Conservation (phyloP, 2,888 invertebrate species). For the Oscheius sp. region DNA sequence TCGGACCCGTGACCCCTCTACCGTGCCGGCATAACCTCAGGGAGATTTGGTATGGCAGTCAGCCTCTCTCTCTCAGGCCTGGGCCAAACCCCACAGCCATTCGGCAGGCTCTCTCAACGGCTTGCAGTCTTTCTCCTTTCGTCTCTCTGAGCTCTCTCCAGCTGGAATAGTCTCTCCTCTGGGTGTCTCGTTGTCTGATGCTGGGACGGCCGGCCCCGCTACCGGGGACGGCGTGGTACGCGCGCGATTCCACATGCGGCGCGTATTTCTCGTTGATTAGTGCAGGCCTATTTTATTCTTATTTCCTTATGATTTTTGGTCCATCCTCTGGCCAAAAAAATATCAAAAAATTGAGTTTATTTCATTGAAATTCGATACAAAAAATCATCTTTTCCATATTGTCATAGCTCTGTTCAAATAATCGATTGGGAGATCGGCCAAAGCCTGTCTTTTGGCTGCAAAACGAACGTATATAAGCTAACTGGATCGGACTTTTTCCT, state of each 20-base stretch:
- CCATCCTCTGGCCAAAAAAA: no score
- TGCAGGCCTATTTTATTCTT: neutral
- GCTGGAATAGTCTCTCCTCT: constrained; percentile 17
- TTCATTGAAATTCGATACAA: no score
- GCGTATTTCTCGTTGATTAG: constrained; percentile 21
- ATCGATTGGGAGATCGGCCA: no score
- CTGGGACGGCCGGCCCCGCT: constrained; percentile 25
- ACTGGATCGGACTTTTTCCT: no score
- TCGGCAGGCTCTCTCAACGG: constrained; percentile 8
- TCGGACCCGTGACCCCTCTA: neutral
- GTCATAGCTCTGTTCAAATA: no score
- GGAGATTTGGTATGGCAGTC: constrained; percentile 17
- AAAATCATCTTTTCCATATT: no score
- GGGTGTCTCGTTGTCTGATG: constrained; percentile 21
- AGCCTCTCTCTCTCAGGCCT: neutral
- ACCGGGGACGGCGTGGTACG: constrained; percentile 38
- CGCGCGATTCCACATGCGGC: constrained; percentile 28
- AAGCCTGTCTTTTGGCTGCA: no score
- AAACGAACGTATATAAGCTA: no score
- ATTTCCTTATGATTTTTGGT: neutral
- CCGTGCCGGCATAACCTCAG: neutral
- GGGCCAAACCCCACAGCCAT: constrained; percentile 1
- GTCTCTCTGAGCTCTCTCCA: neutral
- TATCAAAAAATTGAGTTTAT: no score
- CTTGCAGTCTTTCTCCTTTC: constrained; percentile 3